These are phyloP conservation scores for Rhopalosiphum padi DNA, from an alignment of 1,140 invertebrate genomes.

Conservation along the genomic window DNA sequence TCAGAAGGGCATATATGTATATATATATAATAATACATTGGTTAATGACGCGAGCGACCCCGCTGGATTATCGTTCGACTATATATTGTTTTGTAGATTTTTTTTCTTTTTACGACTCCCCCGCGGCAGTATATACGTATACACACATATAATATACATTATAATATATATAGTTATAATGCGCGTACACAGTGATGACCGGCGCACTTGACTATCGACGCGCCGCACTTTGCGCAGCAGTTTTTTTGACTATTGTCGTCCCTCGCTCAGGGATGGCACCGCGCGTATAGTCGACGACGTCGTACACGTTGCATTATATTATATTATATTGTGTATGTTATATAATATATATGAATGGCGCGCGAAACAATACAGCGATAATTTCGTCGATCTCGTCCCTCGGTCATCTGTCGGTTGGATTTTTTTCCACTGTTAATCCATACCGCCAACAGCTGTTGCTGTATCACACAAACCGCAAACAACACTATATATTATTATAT, in stretches of 20 bases:
- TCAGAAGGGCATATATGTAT: background rate
- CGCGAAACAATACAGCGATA: constrained; percentile 54
- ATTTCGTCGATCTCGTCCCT: constrained; percentile 34
- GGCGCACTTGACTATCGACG: background rate
- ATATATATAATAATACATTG: background rate
- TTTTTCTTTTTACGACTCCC: constrained; percentile 8
- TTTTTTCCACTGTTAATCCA: constrained; percentile 23
- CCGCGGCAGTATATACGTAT: background rate
- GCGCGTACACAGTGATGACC: background rate
- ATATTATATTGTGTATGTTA: background rate
- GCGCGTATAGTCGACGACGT: background rate
- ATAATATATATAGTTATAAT: background rate
- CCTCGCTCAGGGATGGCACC: background rate
- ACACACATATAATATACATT: background rate
- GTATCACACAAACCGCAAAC: background rate
- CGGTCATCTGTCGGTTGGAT: constrained; percentile 41
- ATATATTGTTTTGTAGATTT: background rate
- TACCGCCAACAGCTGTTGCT: constrained; percentile 6
- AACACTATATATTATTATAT: background rate
- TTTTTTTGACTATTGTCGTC: constrained; percentile 25
- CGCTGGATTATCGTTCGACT: constrained; percentile 33
- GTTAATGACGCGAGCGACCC: constrained; percentile 39
- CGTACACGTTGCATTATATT: background rate
- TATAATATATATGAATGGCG: background rate
- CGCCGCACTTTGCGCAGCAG: constrained; percentile 16